These are phyloP conservation scores for Himalopsyche anomala DNA, from an alignment of 2,888 invertebrate genomes.

Conservation along the genomic window DNA sequence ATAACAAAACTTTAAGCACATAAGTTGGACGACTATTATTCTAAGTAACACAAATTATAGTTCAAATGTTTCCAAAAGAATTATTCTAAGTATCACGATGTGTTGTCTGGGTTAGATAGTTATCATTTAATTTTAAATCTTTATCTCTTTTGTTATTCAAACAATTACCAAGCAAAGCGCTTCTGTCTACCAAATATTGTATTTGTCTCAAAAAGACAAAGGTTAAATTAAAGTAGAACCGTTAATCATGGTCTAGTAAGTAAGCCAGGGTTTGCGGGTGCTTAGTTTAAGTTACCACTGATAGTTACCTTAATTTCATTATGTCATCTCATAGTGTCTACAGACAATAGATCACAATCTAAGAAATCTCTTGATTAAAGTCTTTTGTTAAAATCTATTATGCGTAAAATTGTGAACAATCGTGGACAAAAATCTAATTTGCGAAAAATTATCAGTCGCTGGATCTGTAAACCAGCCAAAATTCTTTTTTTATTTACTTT, in stretches of 20 bases:
- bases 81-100: too few relatives aligned
- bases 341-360: constrained; percentile 8
- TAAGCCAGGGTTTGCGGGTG: constrained; percentile 31
- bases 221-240: neutral
- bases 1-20: too few relatives aligned
- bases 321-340: neutral
- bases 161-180: neutral
- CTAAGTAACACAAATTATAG: too few relatives aligned
- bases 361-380: neutral
- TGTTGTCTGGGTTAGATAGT: too few relatives aligned
- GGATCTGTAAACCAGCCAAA: too few relatives aligned
- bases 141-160: too few relatives aligned
- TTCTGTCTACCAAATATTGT: constrained; percentile 2
- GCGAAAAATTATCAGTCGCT: too few relatives aligned
- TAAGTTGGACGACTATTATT: too few relatives aligned
- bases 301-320: constrained; percentile 10
- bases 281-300: constrained; percentile 14
- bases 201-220: constrained; percentile 19
- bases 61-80: too few relatives aligned
- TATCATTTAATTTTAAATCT: too few relatives aligned
- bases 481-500: too few relatives aligned
- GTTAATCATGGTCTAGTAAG: constrained; percentile 40
- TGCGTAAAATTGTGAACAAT: neutral
- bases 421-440: too few relatives aligned
- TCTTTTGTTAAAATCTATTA: constrained; percentile 21